Conservation (phyloP, 2,113 vertebrate genomes). For the Rhabdomys dilectus region DNA sequence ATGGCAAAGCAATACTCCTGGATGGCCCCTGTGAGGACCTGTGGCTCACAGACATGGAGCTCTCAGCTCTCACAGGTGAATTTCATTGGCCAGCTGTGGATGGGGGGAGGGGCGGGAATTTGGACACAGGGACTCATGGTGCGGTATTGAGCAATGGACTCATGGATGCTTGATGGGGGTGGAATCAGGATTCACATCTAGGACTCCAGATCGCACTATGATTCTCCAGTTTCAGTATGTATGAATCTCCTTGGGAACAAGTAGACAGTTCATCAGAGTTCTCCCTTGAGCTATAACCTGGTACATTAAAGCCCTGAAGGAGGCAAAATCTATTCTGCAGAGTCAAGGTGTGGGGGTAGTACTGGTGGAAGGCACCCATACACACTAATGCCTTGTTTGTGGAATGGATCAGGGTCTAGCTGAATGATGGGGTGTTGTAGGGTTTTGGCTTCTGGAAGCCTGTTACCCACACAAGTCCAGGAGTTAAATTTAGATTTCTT, state of each 20-base stretch:
- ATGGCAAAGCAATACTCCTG: background rate
- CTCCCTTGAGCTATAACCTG: background rate
- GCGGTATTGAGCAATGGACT: background rate
- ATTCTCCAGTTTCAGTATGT: background rate
- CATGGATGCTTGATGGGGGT: background rate
- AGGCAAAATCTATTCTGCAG: background rate
- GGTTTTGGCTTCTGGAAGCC: background rate
- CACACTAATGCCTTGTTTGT: background rate
- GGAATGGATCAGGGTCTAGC: background rate
- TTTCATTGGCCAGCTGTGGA: background rate
- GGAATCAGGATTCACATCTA: background rate
- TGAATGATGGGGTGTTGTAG: background rate
- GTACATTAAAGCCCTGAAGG: background rate
- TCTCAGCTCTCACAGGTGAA: background rate
- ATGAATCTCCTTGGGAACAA: background rate
- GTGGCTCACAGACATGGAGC: background rate
- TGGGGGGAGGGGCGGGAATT: background rate
- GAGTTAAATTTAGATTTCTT: background rate
- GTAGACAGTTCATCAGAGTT: background rate
- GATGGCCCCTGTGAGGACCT: background rate
- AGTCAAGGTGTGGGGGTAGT: accelerated
- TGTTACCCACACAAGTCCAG: background rate
- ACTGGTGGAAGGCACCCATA: no score
- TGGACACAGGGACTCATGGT: background rate
- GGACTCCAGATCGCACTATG: background rate